Base-by-base conservation (phyloP, 2,113 vertebrate species). In the Pagrus major region DNA sequence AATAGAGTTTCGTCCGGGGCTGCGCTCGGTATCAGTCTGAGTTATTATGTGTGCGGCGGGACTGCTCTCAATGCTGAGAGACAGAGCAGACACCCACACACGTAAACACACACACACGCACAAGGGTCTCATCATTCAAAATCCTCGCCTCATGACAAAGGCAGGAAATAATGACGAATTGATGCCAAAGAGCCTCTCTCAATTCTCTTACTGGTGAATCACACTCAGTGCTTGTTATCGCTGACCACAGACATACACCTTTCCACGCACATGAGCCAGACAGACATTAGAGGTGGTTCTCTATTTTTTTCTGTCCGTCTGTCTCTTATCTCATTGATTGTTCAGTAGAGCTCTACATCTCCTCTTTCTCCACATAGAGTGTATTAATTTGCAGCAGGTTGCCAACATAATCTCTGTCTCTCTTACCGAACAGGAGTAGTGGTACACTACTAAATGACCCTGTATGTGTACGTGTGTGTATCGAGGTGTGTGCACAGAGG, bases 1-100 rank as follows among this genome's bases (percentile, higher is more conserved):
- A 87, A 92, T 76, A 89, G 74, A 91, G 79, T 83, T 87, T 67
- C 71, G 78, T 69, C 39, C 3, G 12, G n/a, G 37, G 60, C 65
- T 76, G 39, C 1, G 68, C 66, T 88, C 41, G 75, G 64, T 68
- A 91, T 87, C 68, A 87, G 75, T 87, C 69, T 83, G 79, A 88
- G 37, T 88, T 85, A 84, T 80, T 86, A 75, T 12, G 78, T 37
- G 20, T 73, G 88, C 0, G 20, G 65, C 76, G 70, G 71, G 44
- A 78, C 80, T 76, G 82, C 66, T 70, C 56, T 47, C 49, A 66
- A 51, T 23, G 73, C 77, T n/a, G 73, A 54, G 84, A 91, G 71
- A 81, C 69, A 83, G 63, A 86, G 35, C 77, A 86, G 78, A 73
- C 80, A 54, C 61, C 39, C 77, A 71, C 78, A 84, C 33, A 47